Percentiles rank a stretch among this genome's conserved stretches.
phyloP scores from a whole-genome alignment of 2,888 invertebrate genomes.

The Eristalis tenax region DNA sequence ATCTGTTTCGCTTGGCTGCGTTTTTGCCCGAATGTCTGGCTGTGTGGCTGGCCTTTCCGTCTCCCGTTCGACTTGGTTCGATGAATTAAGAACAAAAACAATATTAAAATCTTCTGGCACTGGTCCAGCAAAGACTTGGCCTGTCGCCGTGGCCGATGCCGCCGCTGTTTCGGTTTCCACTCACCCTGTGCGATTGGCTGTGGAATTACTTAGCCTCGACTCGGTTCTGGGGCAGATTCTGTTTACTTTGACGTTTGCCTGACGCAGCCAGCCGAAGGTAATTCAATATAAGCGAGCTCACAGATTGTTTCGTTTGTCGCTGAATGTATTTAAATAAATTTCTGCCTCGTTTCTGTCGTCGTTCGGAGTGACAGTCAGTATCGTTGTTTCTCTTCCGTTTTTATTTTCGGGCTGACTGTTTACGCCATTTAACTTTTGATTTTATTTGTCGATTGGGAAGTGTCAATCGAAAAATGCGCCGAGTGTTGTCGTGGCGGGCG shows the following conservation, averaged over 20 bases:
- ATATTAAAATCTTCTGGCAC: not conserved
- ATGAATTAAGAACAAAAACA: not conserved
- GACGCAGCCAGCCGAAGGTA: constrained; percentile 1
- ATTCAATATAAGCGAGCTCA: not conserved
- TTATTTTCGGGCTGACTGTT: not conserved
- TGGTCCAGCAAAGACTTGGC: not conserved
- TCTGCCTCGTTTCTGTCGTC: not conserved
- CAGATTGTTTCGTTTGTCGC: not conserved
- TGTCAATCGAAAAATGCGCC: not conserved
- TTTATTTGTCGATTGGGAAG: not conserved
- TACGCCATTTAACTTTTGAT: not conserved
- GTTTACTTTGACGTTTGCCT: not conserved
- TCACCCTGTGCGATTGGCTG: not conserved
- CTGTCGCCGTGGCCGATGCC: not conserved
- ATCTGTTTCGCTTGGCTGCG: not conserved
- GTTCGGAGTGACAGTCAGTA: not conserved
- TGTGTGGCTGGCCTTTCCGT: not conserved
- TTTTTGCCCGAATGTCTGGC: not conserved
- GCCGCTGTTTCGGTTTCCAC: not conserved
- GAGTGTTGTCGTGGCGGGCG: not conserved
- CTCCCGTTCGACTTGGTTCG: not conserved
- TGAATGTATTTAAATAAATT: not conserved
- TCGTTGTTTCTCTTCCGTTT: not conserved
- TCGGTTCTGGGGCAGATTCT: not conserved
- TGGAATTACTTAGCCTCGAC: not conserved